These are phyloP conservation scores for Pseudochaenichthys georgianus DNA, from an alignment of 2,797 vertebrate species.

Conservation along the genomic window DNA sequence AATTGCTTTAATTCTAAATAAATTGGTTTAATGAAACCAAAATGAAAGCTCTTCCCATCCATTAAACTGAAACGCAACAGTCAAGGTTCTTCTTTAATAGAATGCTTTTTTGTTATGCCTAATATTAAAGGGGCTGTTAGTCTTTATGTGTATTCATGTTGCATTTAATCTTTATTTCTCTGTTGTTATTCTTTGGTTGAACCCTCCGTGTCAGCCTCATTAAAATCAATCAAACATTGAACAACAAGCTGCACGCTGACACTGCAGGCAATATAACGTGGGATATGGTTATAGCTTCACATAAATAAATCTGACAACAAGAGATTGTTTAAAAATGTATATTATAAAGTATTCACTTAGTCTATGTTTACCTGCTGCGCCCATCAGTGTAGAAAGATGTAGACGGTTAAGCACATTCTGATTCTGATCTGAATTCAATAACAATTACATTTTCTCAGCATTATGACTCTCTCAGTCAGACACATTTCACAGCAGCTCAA, in stretches of 20 bases:
- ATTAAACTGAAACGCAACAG: not conserved
- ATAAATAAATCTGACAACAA: too few relatives aligned
- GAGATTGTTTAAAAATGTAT: too few relatives aligned
- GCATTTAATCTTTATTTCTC: not conserved
- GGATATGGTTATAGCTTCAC: too few relatives aligned
- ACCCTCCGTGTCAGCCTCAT: not conserved
- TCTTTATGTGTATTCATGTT: not conserved
- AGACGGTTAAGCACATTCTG: conserved; percentile 23
- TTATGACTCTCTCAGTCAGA: too few relatives aligned
- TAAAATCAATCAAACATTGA: not conserved
- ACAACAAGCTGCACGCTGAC: too few relatives aligned
- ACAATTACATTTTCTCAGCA: conserved; percentile 28
- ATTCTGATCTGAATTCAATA: conserved; percentile 57
- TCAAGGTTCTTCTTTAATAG: too few relatives aligned
- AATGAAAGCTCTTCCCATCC: not conserved
- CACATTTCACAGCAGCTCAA: too few relatives aligned
- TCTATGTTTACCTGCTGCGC: conserved; percentile 27
- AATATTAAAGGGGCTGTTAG: not conserved
- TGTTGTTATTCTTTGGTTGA: not conserved
- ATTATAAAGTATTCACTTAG: too few relatives aligned
- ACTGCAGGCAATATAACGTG: too few relatives aligned
- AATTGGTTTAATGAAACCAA: not conserved
- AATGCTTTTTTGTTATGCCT: not conserved
- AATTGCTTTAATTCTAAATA: not conserved
- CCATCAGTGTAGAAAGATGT: conserved; percentile 3